A percentile compares a stretch with the other conserved stretches of the same genome.
Conservation (phyloP, 2,797 vertebrate species). For the Macroramphosus scolopax region DNA sequence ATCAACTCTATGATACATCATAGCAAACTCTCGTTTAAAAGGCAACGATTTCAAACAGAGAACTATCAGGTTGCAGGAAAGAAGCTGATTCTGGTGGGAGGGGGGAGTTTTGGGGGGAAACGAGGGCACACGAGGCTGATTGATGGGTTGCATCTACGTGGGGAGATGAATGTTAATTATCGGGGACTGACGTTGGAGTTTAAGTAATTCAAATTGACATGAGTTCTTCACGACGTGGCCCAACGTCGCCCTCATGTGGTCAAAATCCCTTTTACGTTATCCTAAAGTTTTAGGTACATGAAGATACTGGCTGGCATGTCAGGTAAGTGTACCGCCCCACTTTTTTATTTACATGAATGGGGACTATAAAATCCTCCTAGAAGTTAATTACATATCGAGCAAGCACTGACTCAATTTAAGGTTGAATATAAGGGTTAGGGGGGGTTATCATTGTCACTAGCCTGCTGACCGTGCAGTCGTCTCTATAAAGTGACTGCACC, state of each 20-base stretch:
- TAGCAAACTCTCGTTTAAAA: slow-evolving; percentile 78
- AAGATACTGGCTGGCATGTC: slow-evolving; percentile 9
- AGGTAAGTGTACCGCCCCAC: slow-evolving; percentile 9
- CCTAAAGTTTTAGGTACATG: slow-evolving; percentile 21
- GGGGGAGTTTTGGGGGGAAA: not conserved
- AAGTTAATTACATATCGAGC: slow-evolving; percentile 1
- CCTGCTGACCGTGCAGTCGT: slow-evolving; percentile 13
- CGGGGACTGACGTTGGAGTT: not conserved
- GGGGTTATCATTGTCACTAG: slow-evolving; percentile 18
- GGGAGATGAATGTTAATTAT: slow-evolving; percentile 9
- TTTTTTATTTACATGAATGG: slow-evolving; percentile 62
- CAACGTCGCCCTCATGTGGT: slow-evolving; percentile 21
- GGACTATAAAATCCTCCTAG: slow-evolving; percentile 13
- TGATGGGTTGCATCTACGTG: not conserved
- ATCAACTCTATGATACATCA: slow-evolving; percentile 87
- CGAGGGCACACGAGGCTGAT: not conserved
- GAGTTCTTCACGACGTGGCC: slow-evolving; percentile 24
- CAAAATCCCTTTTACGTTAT: slow-evolving; percentile 47
- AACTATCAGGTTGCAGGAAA: slow-evolving; percentile 58
- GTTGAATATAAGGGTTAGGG: slow-evolving; percentile 13
- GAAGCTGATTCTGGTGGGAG: slow-evolving; percentile 32
- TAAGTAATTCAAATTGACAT: too few species aligned
- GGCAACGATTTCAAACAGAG: slow-evolving; percentile 52
- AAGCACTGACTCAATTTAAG: slow-evolving; percentile 1
- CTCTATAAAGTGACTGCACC: slow-evolving; percentile 6